Evolutionary conservation across 2,113 vertebrate genomes (phyloP), one percentile per base, ranked within the genome.

Genomic region (Phyllostomus hastatus): DNA sequence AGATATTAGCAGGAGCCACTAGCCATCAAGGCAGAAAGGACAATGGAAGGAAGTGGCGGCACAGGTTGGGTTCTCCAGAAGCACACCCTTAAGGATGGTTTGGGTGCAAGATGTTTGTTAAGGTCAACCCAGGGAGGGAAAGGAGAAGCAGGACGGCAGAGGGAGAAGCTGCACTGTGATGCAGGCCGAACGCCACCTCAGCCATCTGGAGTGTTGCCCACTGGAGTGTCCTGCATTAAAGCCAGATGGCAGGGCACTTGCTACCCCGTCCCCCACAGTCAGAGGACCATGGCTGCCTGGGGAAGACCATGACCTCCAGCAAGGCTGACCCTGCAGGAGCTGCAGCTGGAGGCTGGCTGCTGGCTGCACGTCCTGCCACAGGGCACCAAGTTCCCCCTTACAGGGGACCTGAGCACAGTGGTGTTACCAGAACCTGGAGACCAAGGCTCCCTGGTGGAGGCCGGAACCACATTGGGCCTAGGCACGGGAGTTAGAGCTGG

Each of bases 361-460:
- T 35, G 1, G 4, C 46, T 20, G 14, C 10, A 0, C 10, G 7
- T 16, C 35, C 48, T 67, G 59, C 33, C 0, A 0, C 17, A 5
- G 38, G 33, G 59, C 59, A 69, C 24, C 70, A 16, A 50, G 76
- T 54, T 20, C 28, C 72, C 50, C 76, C 28, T 31, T 17, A 48
- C 43, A 54, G 15, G 7, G 43, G 48, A 61, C 54, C 54, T n/a
- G 41, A 84, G 70, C 20, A 28, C 33, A 3, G 20, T 4, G 38
- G 14, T 48, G n/a, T 48, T 2, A 0, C n/a, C 50, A 50, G 61
- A 78, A 41, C 48, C 50, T 1, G 17, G 79, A 14, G 11, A 15
- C 14, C 0, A 38, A 48, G 24, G 6, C 16, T 43, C 38, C 31
- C 59, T 38, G 38, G 7, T 3, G 26, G 70, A 67, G 14, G 38